Percentiles rank a stretch among this genome's conserved stretches.
phyloP scores from a whole-genome alignment of 2,113 vertebrate genomes.

The Trogon surrucura region DNA sequence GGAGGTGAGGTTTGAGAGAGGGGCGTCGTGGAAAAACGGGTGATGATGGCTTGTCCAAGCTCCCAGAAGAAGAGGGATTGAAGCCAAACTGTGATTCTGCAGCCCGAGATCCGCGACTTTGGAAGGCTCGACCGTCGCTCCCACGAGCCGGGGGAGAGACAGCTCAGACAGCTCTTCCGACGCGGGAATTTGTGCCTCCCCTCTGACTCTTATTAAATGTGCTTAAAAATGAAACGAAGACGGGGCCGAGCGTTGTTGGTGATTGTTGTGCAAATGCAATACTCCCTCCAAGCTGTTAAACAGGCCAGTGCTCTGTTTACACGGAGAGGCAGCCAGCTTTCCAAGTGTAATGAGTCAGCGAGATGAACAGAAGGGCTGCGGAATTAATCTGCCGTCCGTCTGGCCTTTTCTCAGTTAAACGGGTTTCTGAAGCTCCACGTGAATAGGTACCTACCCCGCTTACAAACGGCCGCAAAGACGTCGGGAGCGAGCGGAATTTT shows the following conservation, averaged over 20 bases:
- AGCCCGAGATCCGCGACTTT: neutral
- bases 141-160: neutral
- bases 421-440: slow-evolving; percentile 48
- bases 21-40: neutral
- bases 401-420: slow-evolving; percentile 57
- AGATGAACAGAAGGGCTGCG: slow-evolving; percentile 55
- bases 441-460: slow-evolving; percentile 9
- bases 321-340: slow-evolving; percentile 61
- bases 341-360: slow-evolving; percentile 70
- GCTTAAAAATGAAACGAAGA: slow-evolving; percentile 34
- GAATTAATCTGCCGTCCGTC: slow-evolving; percentile 65
- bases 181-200: neutral
- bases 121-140: rapidly evolving
- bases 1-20: neutral
- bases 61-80: neutral
- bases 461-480: neutral
- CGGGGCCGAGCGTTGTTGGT: neutral
- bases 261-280: slow-evolving; percentile 64
- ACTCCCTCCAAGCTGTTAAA: slow-evolving; percentile 36
- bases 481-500: neutral
- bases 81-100: neutral
- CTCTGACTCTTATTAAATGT: slow-evolving; percentile 24
- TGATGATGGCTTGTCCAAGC: neutral
- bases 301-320: slow-evolving; percentile 60
- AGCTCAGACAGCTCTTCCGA: neutral